These are phyloP conservation scores for Rhagoletis pomonella DNA, from an alignment of 1,140 invertebrate species.

Conservation along the genomic window DNA sequence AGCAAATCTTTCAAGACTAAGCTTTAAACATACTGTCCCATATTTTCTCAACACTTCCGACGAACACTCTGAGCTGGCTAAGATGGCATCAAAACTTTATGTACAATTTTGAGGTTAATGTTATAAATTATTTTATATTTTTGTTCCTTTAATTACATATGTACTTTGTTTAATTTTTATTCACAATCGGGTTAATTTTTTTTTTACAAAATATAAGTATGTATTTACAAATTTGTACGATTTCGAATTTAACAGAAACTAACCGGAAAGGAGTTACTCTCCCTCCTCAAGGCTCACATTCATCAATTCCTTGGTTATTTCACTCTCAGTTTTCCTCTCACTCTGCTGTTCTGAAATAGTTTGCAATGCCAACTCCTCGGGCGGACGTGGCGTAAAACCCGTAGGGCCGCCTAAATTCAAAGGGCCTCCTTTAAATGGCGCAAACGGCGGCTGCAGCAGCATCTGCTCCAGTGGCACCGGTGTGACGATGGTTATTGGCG, in stretches of 20 bases:
- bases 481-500: constrained; percentile 25
- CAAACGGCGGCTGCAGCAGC: not conserved
- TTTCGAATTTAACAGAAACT: not conserved
- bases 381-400: constrained; percentile 66
- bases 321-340: constrained; percentile 59
- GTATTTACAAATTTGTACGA: no score
- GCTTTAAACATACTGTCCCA: no score
- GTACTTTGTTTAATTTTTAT: not conserved
- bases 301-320: constrained; percentile 70
- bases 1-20: no score
- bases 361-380: constrained; percentile 31
- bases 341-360: constrained; percentile 35
- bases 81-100: no score
- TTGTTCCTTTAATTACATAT: no score
- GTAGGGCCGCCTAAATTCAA: constrained; percentile 58
- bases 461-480: constrained; percentile 25
- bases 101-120: no score
- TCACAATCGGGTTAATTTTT: not conserved
- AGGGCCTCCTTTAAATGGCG: constrained; percentile 27
- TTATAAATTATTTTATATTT: no score
- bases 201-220: not conserved
- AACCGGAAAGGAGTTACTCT: not conserved
- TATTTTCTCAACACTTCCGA: no score
- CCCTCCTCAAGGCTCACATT: constrained; percentile 67
- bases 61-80: no score